A percentile compares a stretch with the other conserved stretches of the same genome.
Conservation (phyloP, 2,113 vertebrate species). For the Dipodomys merriami region DNA sequence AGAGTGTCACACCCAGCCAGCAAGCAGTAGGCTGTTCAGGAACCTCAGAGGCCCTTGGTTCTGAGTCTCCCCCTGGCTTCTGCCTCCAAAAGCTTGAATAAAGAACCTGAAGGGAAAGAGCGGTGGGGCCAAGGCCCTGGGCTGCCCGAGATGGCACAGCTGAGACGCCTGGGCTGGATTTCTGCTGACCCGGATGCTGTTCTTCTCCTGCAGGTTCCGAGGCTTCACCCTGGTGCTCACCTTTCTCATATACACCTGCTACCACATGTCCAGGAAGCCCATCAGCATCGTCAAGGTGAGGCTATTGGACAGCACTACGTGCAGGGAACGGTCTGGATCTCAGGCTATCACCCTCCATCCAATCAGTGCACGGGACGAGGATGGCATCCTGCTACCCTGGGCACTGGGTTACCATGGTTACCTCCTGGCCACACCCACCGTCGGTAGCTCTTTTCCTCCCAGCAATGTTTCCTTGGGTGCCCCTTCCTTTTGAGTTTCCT, state of each 20-base stretch:
- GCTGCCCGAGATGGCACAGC: not conserved
- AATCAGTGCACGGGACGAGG: too few species aligned
- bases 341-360: not conserved
- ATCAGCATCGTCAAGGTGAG: conserved; percentile 98
- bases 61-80: not conserved
- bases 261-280: conserved; percentile 97
- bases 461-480: not conserved
- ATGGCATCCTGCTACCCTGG: too few species aligned
- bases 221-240: conserved; percentile 93
- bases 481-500: not conserved
- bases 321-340: not conserved
- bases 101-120: not conserved
- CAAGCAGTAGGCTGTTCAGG: not conserved
- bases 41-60: not conserved
- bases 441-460: not conserved
- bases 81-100: not conserved
- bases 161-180: rapidly evolving
- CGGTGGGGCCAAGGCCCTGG: not conserved
- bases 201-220: conserved; percentile 89
- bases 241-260: conserved; percentile 95
- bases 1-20: not conserved
- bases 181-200: not conserved
- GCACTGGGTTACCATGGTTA: not conserved
- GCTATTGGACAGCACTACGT: not conserved
- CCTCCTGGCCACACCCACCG: not conserved